Evolutionary conservation across 1,140 invertebrate species (phyloP), one percentile per base, ranked within the genome.

Genomic region (Belonocnema kinseyi): DNA sequence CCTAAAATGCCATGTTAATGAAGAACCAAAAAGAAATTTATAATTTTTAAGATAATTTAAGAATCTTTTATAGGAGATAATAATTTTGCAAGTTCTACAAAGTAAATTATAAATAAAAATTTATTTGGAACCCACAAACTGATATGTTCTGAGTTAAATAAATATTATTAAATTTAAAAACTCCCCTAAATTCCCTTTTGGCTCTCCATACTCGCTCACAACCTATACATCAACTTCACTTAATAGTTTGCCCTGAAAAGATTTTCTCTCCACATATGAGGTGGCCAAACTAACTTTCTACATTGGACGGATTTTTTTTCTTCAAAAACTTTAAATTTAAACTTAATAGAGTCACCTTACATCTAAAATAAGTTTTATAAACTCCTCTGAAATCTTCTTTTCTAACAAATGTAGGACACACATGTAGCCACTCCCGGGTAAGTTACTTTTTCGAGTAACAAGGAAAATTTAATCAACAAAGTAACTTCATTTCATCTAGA

Each of bases 161-260:
- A 66, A 26, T 66, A 66, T 66, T 66, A 16, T 66, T 33, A 13
- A 66, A 66, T 3, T 66, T 66, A 14, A 0, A 66, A 66, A 66
- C 58, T 66, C 58, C n/a, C 58, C 16, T 66, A 66, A 66, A 66
- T 66, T 66, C n/a, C 40, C 58, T 40, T 21, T 19, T 33, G 5
- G 56, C 19, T 11, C 19, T 40, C 58, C 58, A 13, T 66, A 40
- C 19, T 56, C 53, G 58, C 12, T 13, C 58, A 66, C 26, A 66
- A 66, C 21, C 56, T 21, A 21, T 13, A 58, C 58, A 3, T 33
- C 21, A 66, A 66, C 26, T 66, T 66, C 40, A 21, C 13, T 66
- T 66, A 13, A 66, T 5, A 33, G 26, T 33, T 33, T 33, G 14
- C 58, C 58, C 58, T 33, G 13, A 66, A 66, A 21, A 66, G 58